Conservation (phyloP, 2,888 invertebrate genomes). For the Gymnoscelis rufifasciata region DNA sequence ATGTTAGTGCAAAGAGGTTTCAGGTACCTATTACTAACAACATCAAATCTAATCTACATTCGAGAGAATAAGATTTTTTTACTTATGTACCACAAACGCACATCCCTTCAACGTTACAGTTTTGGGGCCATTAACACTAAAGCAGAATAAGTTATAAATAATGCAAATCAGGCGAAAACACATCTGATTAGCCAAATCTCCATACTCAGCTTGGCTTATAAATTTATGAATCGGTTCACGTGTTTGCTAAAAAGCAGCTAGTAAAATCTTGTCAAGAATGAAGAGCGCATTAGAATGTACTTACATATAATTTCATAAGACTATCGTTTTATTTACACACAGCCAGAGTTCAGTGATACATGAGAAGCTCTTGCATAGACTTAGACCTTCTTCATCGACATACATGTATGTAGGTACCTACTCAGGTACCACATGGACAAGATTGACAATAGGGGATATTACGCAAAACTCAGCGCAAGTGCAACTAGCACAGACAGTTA, state of each 20-base stretch:
- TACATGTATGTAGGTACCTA: neutral
- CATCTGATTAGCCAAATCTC: no score
- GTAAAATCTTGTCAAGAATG: no score
- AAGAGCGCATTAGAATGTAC: constrained; percentile 6
- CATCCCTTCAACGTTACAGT: neutral
- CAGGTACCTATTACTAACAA: neutral
- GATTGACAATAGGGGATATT: no score
- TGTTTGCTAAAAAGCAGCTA: neutral
- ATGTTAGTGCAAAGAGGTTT: neutral
- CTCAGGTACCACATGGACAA: neutral
- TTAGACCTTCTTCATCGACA: neutral
- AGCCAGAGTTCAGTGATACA: constrained; percentile 15
- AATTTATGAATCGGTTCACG: no score
- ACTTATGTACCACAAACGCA: no score
- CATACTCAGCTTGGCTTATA: no score
- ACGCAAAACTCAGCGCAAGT: no score
- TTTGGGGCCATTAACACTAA: no score
- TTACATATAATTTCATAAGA: constrained; percentile 18
- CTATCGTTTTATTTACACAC: constrained; percentile 18
- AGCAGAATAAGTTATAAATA: no score
- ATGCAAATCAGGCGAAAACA: no score
- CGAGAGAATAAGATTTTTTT: no score
- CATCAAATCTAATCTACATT: no score
- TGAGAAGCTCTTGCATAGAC: neutral
- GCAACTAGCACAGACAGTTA: neutral